Evolutionary conservation across 2,113 vertebrate species (phyloP).

Genomic region (Dipodomys spectabilis): DNA sequence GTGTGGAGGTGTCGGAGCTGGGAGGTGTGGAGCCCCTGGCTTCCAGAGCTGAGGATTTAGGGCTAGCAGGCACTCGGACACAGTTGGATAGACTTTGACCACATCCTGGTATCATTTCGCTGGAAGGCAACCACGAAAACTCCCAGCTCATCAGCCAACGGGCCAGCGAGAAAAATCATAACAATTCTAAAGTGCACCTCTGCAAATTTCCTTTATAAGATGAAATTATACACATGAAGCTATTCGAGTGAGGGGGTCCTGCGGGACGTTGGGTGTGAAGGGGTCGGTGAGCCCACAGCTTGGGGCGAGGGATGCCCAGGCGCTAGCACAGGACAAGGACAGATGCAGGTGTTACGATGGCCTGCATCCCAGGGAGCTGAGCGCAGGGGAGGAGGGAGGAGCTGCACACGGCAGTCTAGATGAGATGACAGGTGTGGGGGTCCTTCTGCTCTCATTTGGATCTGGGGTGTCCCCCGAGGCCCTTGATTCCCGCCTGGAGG

Average conservation of each 20-base stretch:
- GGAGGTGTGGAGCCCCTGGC: neutral
- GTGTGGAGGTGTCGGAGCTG: neutral
- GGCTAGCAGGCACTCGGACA: neutral
- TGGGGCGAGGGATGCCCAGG: neutral
- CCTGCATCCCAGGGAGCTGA: neutral
- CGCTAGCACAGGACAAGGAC: neutral
- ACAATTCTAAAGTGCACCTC: neutral
- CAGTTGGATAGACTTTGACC: neutral
- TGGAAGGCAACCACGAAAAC: neutral
- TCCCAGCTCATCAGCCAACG: neutral
- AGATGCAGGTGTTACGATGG: too few species aligned
- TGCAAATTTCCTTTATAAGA: neutral
- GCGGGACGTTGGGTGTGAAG: neutral
- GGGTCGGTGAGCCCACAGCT: too few species aligned
- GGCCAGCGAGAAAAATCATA: neutral
- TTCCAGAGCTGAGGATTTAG: neutral
- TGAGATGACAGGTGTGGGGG: neutral
- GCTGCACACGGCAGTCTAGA: neutral
- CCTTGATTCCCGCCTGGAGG: neutral
- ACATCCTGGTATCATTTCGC: neutral
- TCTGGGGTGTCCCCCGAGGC: neutral
- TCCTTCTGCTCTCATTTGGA: neutral
- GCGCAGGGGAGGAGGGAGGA: neutral
- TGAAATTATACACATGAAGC: too few species aligned
- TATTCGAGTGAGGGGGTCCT: too few species aligned